These are phyloP conservation scores for Zaprionus bogoriensis DNA, from an alignment of 2,888 invertebrate species.

Conservation along the genomic window DNA sequence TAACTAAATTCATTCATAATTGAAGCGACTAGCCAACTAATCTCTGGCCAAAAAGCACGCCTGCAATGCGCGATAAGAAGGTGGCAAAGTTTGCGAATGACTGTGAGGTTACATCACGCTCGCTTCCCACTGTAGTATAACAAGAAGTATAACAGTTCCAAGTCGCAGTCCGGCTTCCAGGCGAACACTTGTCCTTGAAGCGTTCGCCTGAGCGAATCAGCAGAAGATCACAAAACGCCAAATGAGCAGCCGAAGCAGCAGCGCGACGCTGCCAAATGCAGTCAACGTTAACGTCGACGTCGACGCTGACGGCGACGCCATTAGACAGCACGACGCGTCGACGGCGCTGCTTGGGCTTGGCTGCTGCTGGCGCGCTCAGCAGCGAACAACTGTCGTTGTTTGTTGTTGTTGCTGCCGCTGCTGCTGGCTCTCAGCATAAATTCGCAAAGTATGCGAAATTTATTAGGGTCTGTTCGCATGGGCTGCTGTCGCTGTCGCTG, in stretches of 20 bases:
- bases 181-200: slow-evolving; percentile 74
- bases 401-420: slow-evolving; percentile 8
- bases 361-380: slow-evolving; percentile 40
- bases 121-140: not conserved
- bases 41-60: too few relatives aligned
- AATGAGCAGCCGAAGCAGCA: slow-evolving; percentile 47
- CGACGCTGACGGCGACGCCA: slow-evolving; percentile 42
- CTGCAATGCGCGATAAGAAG: slow-evolving; percentile 34
- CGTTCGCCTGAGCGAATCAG: slow-evolving; percentile 41
- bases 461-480: slow-evolving; percentile 76
- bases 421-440: slow-evolving; percentile 71
- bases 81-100: slow-evolving; percentile 29
- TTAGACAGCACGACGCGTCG: slow-evolving; percentile 51
- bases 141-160: slow-evolving; percentile 3
- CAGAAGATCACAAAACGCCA: slow-evolving; percentile 59
- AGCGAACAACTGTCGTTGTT: slow-evolving; percentile 62
- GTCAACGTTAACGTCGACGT: slow-evolving; percentile 47
- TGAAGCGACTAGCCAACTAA: not conserved
- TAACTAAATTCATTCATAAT: slow-evolving; percentile 32
- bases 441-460: slow-evolving; percentile 79
- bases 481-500: slow-evolving; percentile 45
- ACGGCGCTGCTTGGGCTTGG: slow-evolving; percentile 47
- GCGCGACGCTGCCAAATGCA: slow-evolving; percentile 52
- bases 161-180: slow-evolving; percentile 4
- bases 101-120: slow-evolving; percentile 39